Conservation (phyloP, 2,888 invertebrate species). For the Baronia brevicornis region DNA sequence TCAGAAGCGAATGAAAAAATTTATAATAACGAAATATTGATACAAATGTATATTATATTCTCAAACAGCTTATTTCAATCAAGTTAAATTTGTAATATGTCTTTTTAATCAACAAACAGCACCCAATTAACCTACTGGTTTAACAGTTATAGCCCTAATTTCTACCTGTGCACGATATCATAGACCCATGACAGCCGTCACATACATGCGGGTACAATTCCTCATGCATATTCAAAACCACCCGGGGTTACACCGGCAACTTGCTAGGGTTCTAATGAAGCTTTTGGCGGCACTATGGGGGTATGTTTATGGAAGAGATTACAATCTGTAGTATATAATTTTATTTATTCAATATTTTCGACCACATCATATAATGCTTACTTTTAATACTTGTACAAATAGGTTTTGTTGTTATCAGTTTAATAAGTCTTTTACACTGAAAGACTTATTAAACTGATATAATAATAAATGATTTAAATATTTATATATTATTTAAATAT, state of each 20-base stretch:
- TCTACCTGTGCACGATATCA: constrained; percentile 36
- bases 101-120: constrained; percentile 3
- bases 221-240: constrained; percentile 55
- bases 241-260: constrained; percentile 20
- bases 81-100: constrained; percentile 3
- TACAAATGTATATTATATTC: no score
- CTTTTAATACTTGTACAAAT: no score
- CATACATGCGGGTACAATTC: constrained; percentile 36
- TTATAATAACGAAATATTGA: no score
- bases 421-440: no score
- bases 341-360: constrained; percentile 19
- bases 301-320: constrained; percentile 17
- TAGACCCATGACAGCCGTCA: constrained; percentile 42
- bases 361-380: no score
- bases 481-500: no score
- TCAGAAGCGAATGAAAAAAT: no score
- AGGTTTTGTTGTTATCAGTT: no score
- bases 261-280: constrained; percentile 36
- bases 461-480: no score
- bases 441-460: no score
- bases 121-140: constrained; percentile 11
- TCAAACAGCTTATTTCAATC: no score
- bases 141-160: constrained; percentile 23
- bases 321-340: constrained; percentile 19
- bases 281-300: constrained; percentile 17